Base-by-base conservation (phyloP, 2,113 vertebrate genomes). In the Malaclemys terrapin region DNA sequence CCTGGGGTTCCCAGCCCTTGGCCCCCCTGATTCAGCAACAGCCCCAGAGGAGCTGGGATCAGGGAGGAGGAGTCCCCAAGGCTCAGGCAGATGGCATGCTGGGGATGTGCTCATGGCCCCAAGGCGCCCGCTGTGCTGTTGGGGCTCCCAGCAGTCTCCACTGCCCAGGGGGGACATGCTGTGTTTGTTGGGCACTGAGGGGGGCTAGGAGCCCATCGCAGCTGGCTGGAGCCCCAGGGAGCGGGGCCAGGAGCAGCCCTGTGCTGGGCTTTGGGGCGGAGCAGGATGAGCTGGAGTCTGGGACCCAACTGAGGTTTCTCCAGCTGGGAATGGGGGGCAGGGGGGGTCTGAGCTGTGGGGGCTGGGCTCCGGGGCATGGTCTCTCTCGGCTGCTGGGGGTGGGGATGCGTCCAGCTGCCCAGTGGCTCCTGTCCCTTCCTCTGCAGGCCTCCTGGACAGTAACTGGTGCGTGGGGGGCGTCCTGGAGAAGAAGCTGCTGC, bases 391-490 rank as follows among this genome's bases (percentile, higher is more conserved):
- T 62, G 29, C 29, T 62, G 29, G 10, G 13, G 29, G 12, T 11
- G 27, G 27, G 12, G 59, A 62, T 31, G 29, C 3, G 25, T 8
- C 65, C 65, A 35, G 17, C 65, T n/a, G 35, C 35, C 10, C 3
- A 2, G 10, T 9, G 5, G 5, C 19, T 6, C 19, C 54, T 38
- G 20, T 50, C 20, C 6, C 1, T 38, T 29, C 38, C 29, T 35
- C 29, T 59, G 0, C 96, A 99, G 99, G 99, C 72, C 98, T 99
- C 97, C 96, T 99, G 97, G 99, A 99, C 97, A 99, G 99, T 94
- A 99, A 99, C 17, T 99, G 99, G 98, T 99, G 99, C 35, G 99
- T 99, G 5, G 99, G 99, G 91, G 99, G 98, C 0, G 99, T 99
- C 54, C 94, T 99, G 96, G 99, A 99, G 98, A 99, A 99, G 98